Evolutionary conservation across 2,113 vertebrate genomes (phyloP).

Genomic region (Pygoscelis adeliae): DNA sequence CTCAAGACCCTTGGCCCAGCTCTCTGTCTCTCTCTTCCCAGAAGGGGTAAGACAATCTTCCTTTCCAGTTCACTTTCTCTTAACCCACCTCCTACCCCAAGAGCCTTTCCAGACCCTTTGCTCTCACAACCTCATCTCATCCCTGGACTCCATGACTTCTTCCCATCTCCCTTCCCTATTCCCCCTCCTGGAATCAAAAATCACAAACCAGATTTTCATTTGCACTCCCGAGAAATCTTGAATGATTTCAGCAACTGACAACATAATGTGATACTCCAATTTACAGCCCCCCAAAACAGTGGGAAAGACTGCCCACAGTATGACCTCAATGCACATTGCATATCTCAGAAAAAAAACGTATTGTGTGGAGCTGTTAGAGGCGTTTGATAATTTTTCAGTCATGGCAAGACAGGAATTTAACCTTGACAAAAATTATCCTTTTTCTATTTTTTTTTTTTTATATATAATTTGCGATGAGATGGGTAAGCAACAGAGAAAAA

Average conservation of each 20-base stretch:
- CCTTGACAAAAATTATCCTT: neutral
- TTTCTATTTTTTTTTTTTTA: neutral
- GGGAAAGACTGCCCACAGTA: neutral
- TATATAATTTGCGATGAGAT: neutral
- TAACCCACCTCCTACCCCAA: neutral
- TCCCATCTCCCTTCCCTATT: neutral
- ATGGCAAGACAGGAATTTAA: neutral
- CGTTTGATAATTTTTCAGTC: neutral
- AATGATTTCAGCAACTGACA: neutral
- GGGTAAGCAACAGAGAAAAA: neutral
- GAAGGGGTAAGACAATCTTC: neutral
- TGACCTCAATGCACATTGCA: neutral
- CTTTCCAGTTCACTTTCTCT: neutral
- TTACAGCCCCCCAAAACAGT: neutral
- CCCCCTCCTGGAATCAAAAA: neutral
- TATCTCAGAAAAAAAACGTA: neutral
- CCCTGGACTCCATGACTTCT: neutral
- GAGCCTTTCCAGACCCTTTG: neutral
- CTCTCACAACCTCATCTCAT: neutral
- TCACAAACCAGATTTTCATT: neutral
- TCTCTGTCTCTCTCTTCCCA: neutral
- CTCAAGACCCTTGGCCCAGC: neutral
- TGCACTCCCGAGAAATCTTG: neutral
- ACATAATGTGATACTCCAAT: neutral
- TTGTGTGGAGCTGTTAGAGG: neutral